These are phyloP conservation scores for Panopea generosa DNA, from an alignment of 2,888 invertebrate genomes.

Conservation along the genomic window DNA sequence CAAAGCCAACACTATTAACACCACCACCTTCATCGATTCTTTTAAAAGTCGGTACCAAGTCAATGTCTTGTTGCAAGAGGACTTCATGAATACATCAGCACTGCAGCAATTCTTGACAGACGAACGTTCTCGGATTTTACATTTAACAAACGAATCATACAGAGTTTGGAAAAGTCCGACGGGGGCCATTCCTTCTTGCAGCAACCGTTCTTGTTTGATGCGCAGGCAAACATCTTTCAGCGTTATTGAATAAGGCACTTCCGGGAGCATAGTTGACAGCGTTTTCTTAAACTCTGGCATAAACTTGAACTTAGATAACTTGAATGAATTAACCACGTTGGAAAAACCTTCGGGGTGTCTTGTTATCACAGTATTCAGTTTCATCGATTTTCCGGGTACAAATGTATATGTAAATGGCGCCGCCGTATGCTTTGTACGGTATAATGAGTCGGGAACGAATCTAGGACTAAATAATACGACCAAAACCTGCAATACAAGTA, in stretches of 20 bases:
- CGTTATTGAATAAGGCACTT: constrained; percentile 42
- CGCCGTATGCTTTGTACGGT: constrained; percentile 50
- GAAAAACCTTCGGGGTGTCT: constrained; percentile 27
- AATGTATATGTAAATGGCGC: constrained; percentile 23
- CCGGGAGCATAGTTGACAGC: constrained; percentile 32
- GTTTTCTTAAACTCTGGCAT: constrained; percentile 48
- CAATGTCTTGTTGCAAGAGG: constrained; percentile 27
- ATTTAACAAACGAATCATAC: constrained; percentile 73
- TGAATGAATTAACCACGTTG: constrained; percentile 21
- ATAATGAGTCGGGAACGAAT: constrained; percentile 71
- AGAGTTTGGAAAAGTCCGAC: constrained; percentile 70
- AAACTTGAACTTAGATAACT: constrained; percentile 32
- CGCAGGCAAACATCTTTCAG: constrained; percentile 63
- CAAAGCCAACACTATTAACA: constrained; percentile 67
- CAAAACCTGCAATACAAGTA: constrained; percentile 71
- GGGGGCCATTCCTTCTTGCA: constrained; percentile 69
- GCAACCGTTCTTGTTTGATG: constrained; percentile 66
- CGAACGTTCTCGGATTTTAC: constrained; percentile 73
- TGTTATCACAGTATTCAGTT: constrained; percentile 25
- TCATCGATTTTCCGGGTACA: constrained; percentile 14
- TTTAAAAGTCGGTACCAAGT: constrained; percentile 69
- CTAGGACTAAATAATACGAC: constrained; percentile 76
- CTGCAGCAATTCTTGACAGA: constrained; percentile 73
- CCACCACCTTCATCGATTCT: constrained; percentile 63
- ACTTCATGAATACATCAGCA: constrained; percentile 54